Percentiles rank a stretch among this genome's conserved stretches.
Evolutionary conservation across 2,797 vertebrate genomes (phyloP).

Genomic region (Tapirus indicus): DNA sequence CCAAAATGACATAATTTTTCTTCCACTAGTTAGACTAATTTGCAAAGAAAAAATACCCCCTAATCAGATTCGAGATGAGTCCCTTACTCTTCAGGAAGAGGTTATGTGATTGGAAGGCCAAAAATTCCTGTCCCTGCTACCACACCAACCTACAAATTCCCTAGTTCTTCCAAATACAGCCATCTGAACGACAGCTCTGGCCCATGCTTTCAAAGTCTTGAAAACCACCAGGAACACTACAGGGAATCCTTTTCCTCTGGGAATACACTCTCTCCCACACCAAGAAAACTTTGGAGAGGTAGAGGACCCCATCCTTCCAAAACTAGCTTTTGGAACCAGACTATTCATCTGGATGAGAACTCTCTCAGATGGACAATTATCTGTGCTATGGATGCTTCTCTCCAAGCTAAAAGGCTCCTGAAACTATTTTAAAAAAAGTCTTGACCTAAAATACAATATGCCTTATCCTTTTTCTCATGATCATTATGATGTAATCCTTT

Average conservation of each 20-base stretch:
- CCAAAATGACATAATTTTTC: background rate
- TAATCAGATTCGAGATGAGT: background rate
- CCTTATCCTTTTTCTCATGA: background rate
- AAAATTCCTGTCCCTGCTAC: background rate
- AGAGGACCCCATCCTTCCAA: background rate
- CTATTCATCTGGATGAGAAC: background rate
- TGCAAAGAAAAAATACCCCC: background rate
- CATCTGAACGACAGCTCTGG: background rate
- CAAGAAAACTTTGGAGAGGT: background rate
- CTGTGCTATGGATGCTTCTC: background rate
- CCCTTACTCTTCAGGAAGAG: background rate
- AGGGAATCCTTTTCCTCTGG: background rate
- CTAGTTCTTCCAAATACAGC: background rate
- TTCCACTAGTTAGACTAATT: background rate
- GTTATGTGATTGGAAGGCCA: background rate
- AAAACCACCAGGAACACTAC: background rate
- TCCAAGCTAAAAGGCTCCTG: background rate
- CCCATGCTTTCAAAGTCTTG: background rate
- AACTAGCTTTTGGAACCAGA: background rate
- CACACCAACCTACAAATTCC: background rate
- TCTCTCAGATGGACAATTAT: background rate
- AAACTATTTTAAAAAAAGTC: background rate
- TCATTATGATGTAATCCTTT: background rate
- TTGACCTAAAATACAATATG: background rate
- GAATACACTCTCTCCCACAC: background rate